Conservation (phyloP, 53 echinoderm and acorn worm genomes). For the Echinometra lucunter region DNA sequence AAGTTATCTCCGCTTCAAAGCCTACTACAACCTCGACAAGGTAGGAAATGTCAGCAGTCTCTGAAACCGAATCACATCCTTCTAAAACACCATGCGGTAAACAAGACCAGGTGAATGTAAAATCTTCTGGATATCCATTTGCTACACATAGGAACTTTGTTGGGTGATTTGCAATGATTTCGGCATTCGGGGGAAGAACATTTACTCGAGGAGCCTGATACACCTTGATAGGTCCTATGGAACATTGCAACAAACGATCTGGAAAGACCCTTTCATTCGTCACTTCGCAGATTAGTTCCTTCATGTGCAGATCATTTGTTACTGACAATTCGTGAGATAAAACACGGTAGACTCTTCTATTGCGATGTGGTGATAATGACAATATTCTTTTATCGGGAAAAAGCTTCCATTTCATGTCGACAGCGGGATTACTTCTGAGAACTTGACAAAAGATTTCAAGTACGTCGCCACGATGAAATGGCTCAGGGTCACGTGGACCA, state of each 20-base stretch:
- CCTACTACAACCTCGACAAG: too few species aligned
- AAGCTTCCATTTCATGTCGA: constrained; percentile 45
- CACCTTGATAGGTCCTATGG: constrained; percentile 50
- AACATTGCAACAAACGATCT: background rate
- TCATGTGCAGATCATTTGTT: constrained; percentile 9
- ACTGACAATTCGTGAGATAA: constrained; percentile 7
- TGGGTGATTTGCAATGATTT: background rate
- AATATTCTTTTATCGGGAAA: background rate
- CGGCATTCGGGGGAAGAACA: constrained; percentile 16
- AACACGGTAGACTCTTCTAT: constrained; percentile 14
- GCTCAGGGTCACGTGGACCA: background rate
- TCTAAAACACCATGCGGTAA: constrained; percentile 18
- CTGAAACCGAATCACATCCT: constrained; percentile 46
- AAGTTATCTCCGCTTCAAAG: too few species aligned
- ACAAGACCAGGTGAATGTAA: constrained; percentile 46
- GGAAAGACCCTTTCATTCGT: constrained; percentile 49
- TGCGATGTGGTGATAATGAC: background rate
- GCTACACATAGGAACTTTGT: constrained; percentile 12
- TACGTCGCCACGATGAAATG: background rate
- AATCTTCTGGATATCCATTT: constrained; percentile 39
- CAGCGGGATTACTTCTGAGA: constrained; percentile 17
- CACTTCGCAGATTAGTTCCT: background rate
- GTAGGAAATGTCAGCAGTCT: too few species aligned
- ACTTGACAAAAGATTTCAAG: constrained; percentile 53
- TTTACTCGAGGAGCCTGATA: constrained; percentile 10